Evolutionary conservation across 2,797 vertebrate species (phyloP).

Genomic region (Loriculus beryllinus): DNA sequence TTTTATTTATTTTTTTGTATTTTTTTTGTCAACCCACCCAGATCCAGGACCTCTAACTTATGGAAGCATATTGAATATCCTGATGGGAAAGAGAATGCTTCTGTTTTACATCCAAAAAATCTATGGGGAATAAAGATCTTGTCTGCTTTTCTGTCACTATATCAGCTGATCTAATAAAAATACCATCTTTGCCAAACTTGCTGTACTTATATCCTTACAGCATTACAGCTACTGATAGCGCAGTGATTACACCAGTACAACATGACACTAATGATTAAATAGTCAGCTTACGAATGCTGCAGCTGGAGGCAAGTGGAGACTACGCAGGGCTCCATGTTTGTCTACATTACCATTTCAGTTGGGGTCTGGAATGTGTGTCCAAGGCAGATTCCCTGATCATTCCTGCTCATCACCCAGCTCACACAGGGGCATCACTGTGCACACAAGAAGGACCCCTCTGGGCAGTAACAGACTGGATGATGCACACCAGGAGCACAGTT

Average conservation of each 20-base stretch:
- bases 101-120: neutral
- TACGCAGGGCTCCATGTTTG: neutral
- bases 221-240: neutral
- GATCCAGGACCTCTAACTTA: neutral
- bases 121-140: neutral
- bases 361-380: neutral
- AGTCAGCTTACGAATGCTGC: neutral
- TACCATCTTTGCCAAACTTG: neutral
- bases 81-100: neutral
- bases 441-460: neutral
- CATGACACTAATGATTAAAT: neutral
- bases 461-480: fast-evolving
- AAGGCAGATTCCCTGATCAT: neutral
- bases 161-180: slow-evolving; percentile 30
- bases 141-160: slow-evolving; percentile 9
- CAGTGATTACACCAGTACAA: neutral
- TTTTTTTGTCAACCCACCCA: neutral
- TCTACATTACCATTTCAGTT: neutral
- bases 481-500: neutral
- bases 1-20: neutral
- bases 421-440: fast-evolving
- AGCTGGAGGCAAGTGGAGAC: neutral
- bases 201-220: neutral
- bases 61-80: neutral
- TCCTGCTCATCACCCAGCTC: neutral